Evolutionary conservation across 92 coral and sea anemone species (phyloP), one percentile per base, ranked within the genome.

Genomic region (Blastomussa wellsi): DNA sequence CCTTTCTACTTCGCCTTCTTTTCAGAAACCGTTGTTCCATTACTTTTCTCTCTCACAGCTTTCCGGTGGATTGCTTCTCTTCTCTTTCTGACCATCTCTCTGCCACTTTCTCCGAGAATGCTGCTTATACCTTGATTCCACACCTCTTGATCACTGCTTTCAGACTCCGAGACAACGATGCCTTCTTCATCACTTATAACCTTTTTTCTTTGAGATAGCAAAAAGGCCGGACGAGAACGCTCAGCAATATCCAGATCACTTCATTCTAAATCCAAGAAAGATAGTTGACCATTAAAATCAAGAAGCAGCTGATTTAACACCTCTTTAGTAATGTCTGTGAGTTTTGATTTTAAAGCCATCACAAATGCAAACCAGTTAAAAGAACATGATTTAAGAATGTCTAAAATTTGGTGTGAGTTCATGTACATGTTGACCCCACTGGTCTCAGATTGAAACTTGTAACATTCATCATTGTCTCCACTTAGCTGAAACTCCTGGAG

Each of bases 11-110:
- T 49, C 67, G 64, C 32, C 74, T 71, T 84, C 81, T 26, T 44
- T 85, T 85, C 53, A 85, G 70, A 33, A 85, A 57, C 51, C 88
- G 67, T 66, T 60, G 35, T 60, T 85, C 83, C 19, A 81, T 79
- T 20, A 84, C 36, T 64, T 49, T 84, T 75, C 73, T 81, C 85
- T 29, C 85, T 33, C 42, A 81, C 76, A 42, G 49, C 85, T 67
- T 81, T 81, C 76, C 49, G 44, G n/a, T 67, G 44, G 47, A 81
- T 65, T 33, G 85, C 74, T 31, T 67, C 44, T 81, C 85, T 33
- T 62, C 31, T 5, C 79, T 67, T 66, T 42, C 9, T 67, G 28
- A 81, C 16, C 17, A 81, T 33, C 68, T 0, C 55, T 67, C 85
- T 62, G 14, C 85, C 85, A 28, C 51, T 35, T 81, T 81, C 79